Base-by-base conservation (phyloP, 2,797 vertebrate genomes). In the Hafferia zeledoni region DNA sequence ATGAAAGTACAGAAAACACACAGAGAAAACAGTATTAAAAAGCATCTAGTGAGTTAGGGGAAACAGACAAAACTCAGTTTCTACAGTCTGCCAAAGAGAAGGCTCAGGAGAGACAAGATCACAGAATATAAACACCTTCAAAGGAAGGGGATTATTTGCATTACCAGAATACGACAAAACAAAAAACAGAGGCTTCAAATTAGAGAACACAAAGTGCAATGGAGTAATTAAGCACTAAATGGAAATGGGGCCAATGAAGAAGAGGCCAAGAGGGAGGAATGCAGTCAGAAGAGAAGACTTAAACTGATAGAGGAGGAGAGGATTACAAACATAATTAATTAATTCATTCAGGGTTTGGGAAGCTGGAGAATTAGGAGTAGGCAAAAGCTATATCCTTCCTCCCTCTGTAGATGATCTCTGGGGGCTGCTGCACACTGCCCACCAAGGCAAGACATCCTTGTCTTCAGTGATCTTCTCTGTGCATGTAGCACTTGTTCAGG, bases 71-170 rank as follows among this genome's bases (percentile, higher is more conserved):
- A 94, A 72, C 16, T 67, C 35, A 27, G 0, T 90, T 91, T 76
- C 63, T 57, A 37, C n/a, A 60, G 49, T 25, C 83, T 93, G 80
- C 77, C 85, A 91, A 94, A 88, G 33, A 79, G 41, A 89, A 91
- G 25, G 30, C 94, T 97, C 90, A 70, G 49, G 80, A 90, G 85
- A 94, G 33, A 86, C 63, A 67, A 92, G 93, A 94, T 95, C 85
- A 91, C 20, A 86, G 70, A 90, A 76, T 27, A 89, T 43, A 95
- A 96, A 94, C 74, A 77, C 49, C 55, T 93, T 91, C 87, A 88
- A 70, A 88, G 31, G 67, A 94, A 89, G 52, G n/a, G 41, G 95
- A 93, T 95, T 93, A 97, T 89, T 95, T 5, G 8, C 60, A 74
- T 90, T 83, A 93, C 46, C 37, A 88, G 70, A 77, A 57, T 39